Evolutionary conservation across 2,113 vertebrate genomes (phyloP).

Genomic region (Opisthocomus hoazin): DNA sequence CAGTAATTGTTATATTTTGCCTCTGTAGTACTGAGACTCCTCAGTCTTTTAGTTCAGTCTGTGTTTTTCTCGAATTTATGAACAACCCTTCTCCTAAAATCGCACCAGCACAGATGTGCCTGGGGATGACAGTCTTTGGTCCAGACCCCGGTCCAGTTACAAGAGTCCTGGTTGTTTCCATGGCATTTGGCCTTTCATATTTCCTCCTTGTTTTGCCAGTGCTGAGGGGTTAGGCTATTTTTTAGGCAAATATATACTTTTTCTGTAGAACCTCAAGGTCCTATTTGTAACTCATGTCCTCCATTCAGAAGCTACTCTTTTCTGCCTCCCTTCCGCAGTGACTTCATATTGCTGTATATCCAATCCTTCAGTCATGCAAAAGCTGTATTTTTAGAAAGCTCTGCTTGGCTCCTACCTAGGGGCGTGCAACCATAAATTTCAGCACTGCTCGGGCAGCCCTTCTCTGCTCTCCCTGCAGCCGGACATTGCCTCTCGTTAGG

Average conservation of each 20-base stretch:
- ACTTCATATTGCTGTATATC: background rate
- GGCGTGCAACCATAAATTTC: background rate
- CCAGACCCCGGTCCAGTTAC: background rate
- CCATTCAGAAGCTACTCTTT: background rate
- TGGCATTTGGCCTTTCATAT: background rate
- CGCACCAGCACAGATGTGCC: background rate
- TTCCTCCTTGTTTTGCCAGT: background rate
- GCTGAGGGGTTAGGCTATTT: background rate
- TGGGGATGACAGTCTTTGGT: background rate
- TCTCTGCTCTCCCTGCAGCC: background rate
- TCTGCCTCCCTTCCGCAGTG: background rate
- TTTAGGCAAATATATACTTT: background rate
- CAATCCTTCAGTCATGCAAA: background rate
- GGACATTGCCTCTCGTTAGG: background rate
- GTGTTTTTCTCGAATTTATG: background rate
- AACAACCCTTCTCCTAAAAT: background rate
- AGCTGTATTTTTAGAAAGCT: conserved; percentile 40
- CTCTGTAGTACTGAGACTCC: background rate
- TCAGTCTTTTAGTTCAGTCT: background rate
- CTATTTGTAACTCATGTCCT: background rate
- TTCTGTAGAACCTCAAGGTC: background rate
- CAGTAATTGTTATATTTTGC: background rate
- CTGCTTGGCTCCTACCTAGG: background rate
- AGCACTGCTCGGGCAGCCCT: background rate
- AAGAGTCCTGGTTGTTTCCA: background rate